phyloP scores from a whole-genome alignment of 2,888 invertebrate genomes.

The Drosophila picticornis region DNA sequence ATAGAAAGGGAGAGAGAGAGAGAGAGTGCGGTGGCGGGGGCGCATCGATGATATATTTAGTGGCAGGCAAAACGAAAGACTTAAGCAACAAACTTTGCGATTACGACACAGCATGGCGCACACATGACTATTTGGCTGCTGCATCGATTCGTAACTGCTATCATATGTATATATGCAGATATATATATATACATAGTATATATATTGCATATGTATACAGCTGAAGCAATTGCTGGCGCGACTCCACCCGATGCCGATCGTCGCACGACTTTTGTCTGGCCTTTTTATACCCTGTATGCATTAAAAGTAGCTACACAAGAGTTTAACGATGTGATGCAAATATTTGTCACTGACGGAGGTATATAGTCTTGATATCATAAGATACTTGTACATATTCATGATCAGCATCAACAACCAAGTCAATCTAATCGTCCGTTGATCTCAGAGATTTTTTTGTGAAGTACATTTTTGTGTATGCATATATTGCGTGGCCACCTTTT shows the following conservation, averaged over 20 bases:
- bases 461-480: not conserved
- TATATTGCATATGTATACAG: slow-evolving; percentile 26
- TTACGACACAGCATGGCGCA: slow-evolving; percentile 81
- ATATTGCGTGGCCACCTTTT: not conserved
- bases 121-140: slow-evolving; percentile 56
- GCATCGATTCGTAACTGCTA: slow-evolving; percentile 27
- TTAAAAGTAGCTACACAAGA: not conserved
- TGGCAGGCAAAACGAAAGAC: slow-evolving; percentile 79
- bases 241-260: slow-evolving; percentile 64
- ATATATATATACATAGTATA: not conserved
- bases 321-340: not conserved
- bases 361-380: not conserved
- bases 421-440: not conserved
- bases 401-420: not conserved
- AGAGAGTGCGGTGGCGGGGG: slow-evolving; percentile 38
- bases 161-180: slow-evolving; percentile 28
- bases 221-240: slow-evolving; percentile 44
- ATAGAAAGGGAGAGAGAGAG: not conserved
- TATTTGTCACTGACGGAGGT: not conserved
- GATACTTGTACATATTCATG: not conserved
- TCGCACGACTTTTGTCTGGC: slow-evolving; percentile 72
- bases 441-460: not conserved
- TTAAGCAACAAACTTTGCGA: slow-evolving; percentile 80
- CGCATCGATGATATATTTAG: slow-evolving; percentile 80
- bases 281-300: slow-evolving; percentile 27